Evolutionary conservation across 1,140 invertebrate genomes (phyloP).

Genomic region (Melitaea cinxia): DNA sequence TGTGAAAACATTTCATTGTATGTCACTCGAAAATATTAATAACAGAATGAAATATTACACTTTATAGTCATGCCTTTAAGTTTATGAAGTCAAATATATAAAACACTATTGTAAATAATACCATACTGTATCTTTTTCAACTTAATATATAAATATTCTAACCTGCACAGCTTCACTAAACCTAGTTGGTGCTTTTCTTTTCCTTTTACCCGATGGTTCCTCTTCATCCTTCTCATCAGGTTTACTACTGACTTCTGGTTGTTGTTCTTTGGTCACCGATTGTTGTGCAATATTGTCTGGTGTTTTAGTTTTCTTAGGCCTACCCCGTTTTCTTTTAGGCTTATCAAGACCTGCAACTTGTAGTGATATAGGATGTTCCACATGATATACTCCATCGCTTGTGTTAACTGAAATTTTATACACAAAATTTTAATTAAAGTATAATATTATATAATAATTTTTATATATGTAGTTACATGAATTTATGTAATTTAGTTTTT

Average conservation of each 20-base stretch:
- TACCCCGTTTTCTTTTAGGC: conserved; percentile 85
- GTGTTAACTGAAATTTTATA: conserved; percentile 56
- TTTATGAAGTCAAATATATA: too few relatives aligned
- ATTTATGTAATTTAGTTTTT: too few relatives aligned
- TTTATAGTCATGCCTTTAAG: too few relatives aligned
- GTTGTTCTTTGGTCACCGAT: conserved; percentile 47
- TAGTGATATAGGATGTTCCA: conserved; percentile 70
- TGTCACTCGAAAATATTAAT: too few relatives aligned
- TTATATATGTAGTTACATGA: too few relatives aligned
- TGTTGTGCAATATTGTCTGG: conserved; percentile 68
- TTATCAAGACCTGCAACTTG: conserved; percentile 85
- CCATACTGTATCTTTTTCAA: too few relatives aligned
- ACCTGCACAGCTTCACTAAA: conserved; percentile 86
- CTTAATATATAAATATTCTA: neutral
- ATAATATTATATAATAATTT: neutral
- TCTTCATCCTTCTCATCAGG: conserved; percentile 70
- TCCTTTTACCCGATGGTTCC: conserved; percentile 83
- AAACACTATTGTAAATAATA: too few relatives aligned
- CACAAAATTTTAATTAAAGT: neutral
- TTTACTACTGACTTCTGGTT: conserved; percentile 32
- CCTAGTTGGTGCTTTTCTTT: conserved; percentile 85
- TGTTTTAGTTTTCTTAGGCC: conserved; percentile 86
- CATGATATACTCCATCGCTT: conserved; percentile 58
- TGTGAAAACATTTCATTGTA: too few relatives aligned
- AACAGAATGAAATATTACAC: too few relatives aligned